These are phyloP conservation scores for Myotis yumanensis DNA, from an alignment of 2,113 vertebrate genomes.

Conservation along the genomic window DNA sequence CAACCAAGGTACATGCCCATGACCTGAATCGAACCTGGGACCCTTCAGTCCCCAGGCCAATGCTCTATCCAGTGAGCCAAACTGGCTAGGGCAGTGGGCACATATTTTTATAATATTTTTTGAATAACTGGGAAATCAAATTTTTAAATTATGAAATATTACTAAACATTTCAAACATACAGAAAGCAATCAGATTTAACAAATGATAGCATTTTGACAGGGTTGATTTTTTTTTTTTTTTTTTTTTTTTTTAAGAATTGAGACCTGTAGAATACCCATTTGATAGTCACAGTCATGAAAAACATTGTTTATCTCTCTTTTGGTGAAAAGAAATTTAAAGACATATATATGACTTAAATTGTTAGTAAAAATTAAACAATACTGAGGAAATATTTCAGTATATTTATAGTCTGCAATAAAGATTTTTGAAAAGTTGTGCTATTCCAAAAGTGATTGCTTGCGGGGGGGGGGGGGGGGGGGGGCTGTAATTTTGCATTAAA, in stretches of 20 bases:
- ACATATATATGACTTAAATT: neutral
- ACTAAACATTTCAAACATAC: too few relatives aligned
- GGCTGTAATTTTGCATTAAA: neutral
- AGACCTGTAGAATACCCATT: neutral
- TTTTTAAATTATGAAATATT: too few relatives aligned
- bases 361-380: conserved; percentile 16
- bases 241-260: neutral
- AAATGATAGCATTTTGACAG: too few relatives aligned
- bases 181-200: too few relatives aligned
- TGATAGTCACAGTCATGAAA: conserved; percentile 13
- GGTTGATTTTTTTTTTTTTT: too few relatives aligned
- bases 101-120: too few relatives aligned
- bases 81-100: too few relatives aligned
- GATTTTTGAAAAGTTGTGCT: neutral
- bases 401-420: neutral
- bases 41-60: too few relatives aligned
- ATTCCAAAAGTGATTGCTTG: conserved; percentile 6
- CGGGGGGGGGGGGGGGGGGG: neutral
- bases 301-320: neutral
- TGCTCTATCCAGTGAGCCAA: too few relatives aligned
- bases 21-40: too few relatives aligned
- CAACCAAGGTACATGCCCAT: too few relatives aligned
- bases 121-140: too few relatives aligned
- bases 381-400: neutral
- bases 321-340: conserved; percentile 25